Evolutionary conservation across 2,797 vertebrate species (phyloP), one percentile per base, ranked within the genome.

Genomic region (Darevskia nairensis): DNA sequence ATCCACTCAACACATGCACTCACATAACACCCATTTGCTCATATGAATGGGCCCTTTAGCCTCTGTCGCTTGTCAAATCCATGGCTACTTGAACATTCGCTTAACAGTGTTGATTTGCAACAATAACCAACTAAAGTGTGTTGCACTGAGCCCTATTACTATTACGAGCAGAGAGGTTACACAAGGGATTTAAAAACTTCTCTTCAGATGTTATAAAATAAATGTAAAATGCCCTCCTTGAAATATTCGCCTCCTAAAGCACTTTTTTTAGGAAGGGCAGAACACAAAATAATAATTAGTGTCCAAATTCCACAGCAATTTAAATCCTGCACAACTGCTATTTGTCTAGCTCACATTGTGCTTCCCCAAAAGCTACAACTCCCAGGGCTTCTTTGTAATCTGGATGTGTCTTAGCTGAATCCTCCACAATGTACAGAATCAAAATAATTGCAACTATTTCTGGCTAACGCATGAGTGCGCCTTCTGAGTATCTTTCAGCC

Each of bases 151-250:
- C 66, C 72, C 82, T 44, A 74, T 32, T 3, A 19, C 59, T 44
- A 46, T n/a, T 91, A 87, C 8, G 4, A 81, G 83, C n/a, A 7
- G 55, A 90, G 88, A 84, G 35, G 80, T 29, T 76, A 50, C 80
- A 19, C 84, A n/a, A 80, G 3, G n/a, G n/a, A 92, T 92, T 90
- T 76, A 50, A 76, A 0, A 77, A 91, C 50, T 55, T 55, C 50
- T 44, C 89, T 89, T 92, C 27, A 82, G 19, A 19, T 85, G 85
- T 80, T 29, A 85, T 83, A 39, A 91, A 11, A 59, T 13, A 89
- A 89, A 88, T 89, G 44, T 41, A 80, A 89, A 88, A 15, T 78
- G 88, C 13, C 59, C 59, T 61, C 19, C 21, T 21, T 32, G 35
- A 80, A 87, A 64, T 13, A 82, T 76, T 76, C 32, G 13, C 5